Base-by-base conservation (phyloP, 2,113 vertebrate species). In the Peromyscus polionotus region DNA sequence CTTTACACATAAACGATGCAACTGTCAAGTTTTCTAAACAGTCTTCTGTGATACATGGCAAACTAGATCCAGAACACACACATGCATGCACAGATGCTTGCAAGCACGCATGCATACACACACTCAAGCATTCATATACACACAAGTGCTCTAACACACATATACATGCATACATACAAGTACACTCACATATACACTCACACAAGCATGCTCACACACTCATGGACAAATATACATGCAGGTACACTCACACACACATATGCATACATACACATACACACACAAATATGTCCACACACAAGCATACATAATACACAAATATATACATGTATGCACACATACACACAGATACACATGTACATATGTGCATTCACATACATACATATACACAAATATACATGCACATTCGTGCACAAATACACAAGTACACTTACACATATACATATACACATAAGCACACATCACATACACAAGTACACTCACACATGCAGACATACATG, bases 1-100 rank as follows among this genome's bases (percentile, higher is more conserved):
- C 5, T 93, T 94, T 96, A 39, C 94, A 8, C 68, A 92, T 92
- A 96, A 96, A 94, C 90, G 26, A 87, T 98, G 88, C 28, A 94
- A 59, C 83, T 92, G 28, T 12, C 0, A 77, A 97, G 70, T 79
- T 95, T 98, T 91, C 63, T 91, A 97, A 98, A 95, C 39, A 13
- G 36, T 75, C 72, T 90, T 33, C 33, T 22, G 36, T 79, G 65
- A 63, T 26, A 12, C 5, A 24, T n/a, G 19, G 19, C 26, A 45
- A 36, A 24, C 4, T 54, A 42, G 42, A 63, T 90, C 36, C 20
- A 83, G 33, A 20, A 73, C 28, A 51, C 31, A 48, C 31, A n/a
- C 5, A 80, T 17, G 54, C 12, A 42, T 28, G 36, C n/a, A 28
- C 63, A n/a, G 22, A 8, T 24, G 10, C 31, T 5, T 20, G 11